These are phyloP conservation scores for Limnephilus lunatus DNA, from an alignment of 2,888 invertebrate genomes.

Conservation along the genomic window DNA sequence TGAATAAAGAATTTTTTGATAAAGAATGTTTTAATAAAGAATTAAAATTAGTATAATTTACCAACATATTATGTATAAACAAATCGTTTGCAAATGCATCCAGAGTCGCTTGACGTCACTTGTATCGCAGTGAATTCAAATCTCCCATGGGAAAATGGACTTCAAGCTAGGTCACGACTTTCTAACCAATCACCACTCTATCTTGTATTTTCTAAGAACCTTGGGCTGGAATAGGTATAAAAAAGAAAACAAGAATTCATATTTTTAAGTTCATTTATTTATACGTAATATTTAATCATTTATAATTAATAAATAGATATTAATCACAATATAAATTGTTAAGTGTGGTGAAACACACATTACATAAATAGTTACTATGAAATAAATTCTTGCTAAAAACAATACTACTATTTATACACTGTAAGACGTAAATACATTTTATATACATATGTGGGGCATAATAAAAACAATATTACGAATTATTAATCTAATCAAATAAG, in stretches of 20 bases:
- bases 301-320: constrained; percentile 42
- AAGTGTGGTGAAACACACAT: constrained; percentile 30
- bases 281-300: constrained; percentile 36
- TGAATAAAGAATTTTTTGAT: too few species aligned
- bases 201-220: too few species aligned
- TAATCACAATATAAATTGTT: constrained; percentile 43
- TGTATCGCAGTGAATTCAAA: too few species aligned
- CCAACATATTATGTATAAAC: too few species aligned
- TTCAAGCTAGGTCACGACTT: too few species aligned
- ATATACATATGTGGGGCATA: constrained; percentile 23
- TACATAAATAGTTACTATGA: constrained; percentile 40
- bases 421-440: neutral
- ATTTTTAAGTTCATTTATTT: constrained; percentile 12
- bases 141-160: too few species aligned
- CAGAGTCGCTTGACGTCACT: too few species aligned
- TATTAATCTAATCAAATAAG: neutral
- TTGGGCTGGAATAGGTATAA: neutral
- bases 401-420: constrained; percentile 15
- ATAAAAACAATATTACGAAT: neutral
- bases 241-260: neutral
- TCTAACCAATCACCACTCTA: too few species aligned
- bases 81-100: too few species aligned
- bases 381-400: constrained; percentile 34
- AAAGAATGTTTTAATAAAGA: too few species aligned
- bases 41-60: too few species aligned